These are phyloP conservation scores for Camponotus fellah DNA, from an alignment of 2,888 invertebrate genomes.

Conservation along the genomic window DNA sequence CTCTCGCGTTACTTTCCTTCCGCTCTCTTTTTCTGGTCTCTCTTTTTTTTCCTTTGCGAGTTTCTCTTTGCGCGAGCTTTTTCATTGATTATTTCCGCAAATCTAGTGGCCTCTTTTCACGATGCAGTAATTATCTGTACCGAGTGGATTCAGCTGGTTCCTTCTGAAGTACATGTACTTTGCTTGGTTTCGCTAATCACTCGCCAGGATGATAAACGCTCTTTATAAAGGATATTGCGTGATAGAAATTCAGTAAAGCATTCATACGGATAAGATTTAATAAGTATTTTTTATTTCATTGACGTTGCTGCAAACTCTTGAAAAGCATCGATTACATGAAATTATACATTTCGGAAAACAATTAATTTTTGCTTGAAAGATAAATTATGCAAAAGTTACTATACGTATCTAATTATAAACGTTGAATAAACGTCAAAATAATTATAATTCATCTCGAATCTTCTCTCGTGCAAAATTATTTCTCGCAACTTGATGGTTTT, in stretches of 20 bases:
- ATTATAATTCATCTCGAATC: neutral
- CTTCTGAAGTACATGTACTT: constrained; percentile 36
- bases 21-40: neutral
- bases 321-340: neutral
- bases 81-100: constrained; percentile 39
- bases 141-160: constrained; percentile 59
- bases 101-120: constrained; percentile 33
- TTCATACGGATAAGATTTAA: constrained; percentile 25
- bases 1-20: constrained; percentile 31
- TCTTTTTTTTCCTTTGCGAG: neutral
- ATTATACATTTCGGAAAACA: neutral
- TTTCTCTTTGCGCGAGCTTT: constrained; percentile 26
- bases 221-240: constrained; percentile 28
- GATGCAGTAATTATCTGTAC: constrained; percentile 61
- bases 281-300: neutral
- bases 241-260: constrained; percentile 28
- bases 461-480: neutral
- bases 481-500: constrained; percentile 5
- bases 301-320: neutral
- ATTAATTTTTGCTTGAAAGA: neutral
- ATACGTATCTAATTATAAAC: neutral
- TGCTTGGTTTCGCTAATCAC: constrained; percentile 21
- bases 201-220: constrained; percentile 4
- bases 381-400: neutral
- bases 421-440: neutral